Base-by-base conservation (phyloP, 2,888 invertebrate genomes). In the Drosophila vallismaia region DNA sequence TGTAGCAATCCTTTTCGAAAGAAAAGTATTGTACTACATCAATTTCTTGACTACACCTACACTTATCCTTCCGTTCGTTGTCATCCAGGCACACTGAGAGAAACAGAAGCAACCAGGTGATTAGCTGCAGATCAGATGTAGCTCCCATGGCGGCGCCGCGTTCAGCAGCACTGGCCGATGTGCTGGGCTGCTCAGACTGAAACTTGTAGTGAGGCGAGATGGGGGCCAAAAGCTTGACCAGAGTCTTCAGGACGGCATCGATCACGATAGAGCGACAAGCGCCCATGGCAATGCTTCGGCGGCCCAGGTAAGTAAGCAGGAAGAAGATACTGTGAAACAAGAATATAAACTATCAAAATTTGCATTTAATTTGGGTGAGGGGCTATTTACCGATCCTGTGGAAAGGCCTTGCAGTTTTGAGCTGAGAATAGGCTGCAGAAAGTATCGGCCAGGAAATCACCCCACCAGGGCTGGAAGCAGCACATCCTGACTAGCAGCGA, bases 391-490 rank as follows among this genome's bases (percentile, higher is more conserved):
- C 97, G 95, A 92, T 98, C 97, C 84, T 97, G 95, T 10, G 97
- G 96, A 75, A 96, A 96, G 51, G 96, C 95, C 77, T 94, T 94
- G 28, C 95, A 95, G 78, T 96, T 96, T 46, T 95, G 94, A 0
- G 95, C 95, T 0, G 95, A 95, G 90, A 97, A 97, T 84, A 97
- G 94, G 71, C 94, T 93, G 24, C 95, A 94, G 60, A 98, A 93
- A 28, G 95, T 96, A 85, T 95, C 95, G 0, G 97, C 96, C n/a
- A 98, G 93, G 88, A 96, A 97, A 76, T 95, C 94, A 44, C 98
- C 98, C 98, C 98, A 98, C 96, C 97, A 98, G 8, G 93, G 92
- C 88, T 95, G 95, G 59, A 94, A 93, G 87, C 95, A 95, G 48
- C 93, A 93, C 89, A 95, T 94, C 52, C 96, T 94, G 62, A 97